A percentile compares a stretch with the other conserved stretches of the same genome.
Conservation (phyloP, 2,797 vertebrate genomes). For the Melanogrammus aeglefinus region DNA sequence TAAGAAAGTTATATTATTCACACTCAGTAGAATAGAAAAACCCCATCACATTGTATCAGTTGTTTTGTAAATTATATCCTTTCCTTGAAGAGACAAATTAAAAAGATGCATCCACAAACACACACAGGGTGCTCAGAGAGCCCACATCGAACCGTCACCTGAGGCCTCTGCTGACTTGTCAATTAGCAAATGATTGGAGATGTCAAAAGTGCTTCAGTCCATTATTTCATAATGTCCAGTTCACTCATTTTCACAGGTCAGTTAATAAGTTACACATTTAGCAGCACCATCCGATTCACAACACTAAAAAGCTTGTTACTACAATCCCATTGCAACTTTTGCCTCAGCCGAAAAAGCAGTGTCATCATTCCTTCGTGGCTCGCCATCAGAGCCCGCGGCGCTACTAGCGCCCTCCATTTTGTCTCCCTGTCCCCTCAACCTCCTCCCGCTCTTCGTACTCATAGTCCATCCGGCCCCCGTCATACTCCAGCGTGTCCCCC, state of each 20-base stretch:
- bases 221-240: conserved; percentile 49
- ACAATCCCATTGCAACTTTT: not conserved
- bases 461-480: conserved; percentile 64
- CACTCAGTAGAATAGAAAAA: conserved; percentile 59
- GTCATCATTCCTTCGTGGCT: not conserved
- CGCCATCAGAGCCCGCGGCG: not conserved
- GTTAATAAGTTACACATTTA: conserved; percentile 47
- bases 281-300: conserved; percentile 41
- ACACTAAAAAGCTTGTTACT: not conserved
- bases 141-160: conserved; percentile 30
- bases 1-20: conserved; percentile 58
- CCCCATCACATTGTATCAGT: conserved; percentile 74
- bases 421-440: conserved; percentile 43
- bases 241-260: conserved; percentile 53
- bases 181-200: conserved; percentile 47
- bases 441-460: conserved; percentile 63
- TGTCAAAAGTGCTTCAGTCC: conserved; percentile 41
- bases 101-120: conserved; percentile 9
- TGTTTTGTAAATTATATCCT: conserved; percentile 67
- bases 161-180: conserved; percentile 56
- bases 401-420: conserved; percentile 39
- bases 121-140: conserved; percentile 24
- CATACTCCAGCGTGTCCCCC: conserved; percentile 64
- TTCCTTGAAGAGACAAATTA: conserved; percentile 41
- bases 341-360: not conserved